Evolutionary conservation across 2,888 invertebrate genomes (phyloP), one percentile per base, ranked within the genome.

Genomic region (Exocentrus adspersus): DNA sequence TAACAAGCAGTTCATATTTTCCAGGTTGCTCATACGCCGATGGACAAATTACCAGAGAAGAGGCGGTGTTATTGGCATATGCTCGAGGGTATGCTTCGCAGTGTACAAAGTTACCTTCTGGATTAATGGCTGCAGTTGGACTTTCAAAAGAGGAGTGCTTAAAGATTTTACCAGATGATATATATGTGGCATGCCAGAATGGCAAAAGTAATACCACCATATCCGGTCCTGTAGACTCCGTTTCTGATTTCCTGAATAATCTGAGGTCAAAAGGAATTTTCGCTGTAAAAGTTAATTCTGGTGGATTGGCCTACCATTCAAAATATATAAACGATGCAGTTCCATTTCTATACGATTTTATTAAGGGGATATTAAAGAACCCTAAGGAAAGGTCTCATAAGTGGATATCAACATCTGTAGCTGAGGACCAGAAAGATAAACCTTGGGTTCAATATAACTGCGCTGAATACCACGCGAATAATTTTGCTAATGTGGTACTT

Each of bases 121-220:
- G 75, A 3, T 64, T 63, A 17, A 76, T 76, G 76, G 95, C 94
- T 28, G 92, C 93, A 1, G 86, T 95, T 1, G 94, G 92, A n/a
- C 65, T 77, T 10, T 67, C 73, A 1, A 63, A 60, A 16, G 71
- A 72, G 60, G 73, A 73, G 21, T 60, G 68, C 10, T 85, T 86
- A 66, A 74, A 84, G 30, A 81, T 90, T 64, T 87, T 92, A 60
- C 94, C 94, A 0, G 84, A 88, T 1, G 90, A 90, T 46, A 90
- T 96, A 37, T 92, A 91, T 72, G 89, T 94, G 1, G 94, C 96
- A 0, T 97, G 95, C 77, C 94, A 94, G 83, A 97, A 97, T 78
- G 89, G 92, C 0, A 86, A 88, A 0, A 92, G 94, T 73, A 94
- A 92, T 45, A 91, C 93, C 57, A 96, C 95, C n/a, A 90, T 97